These are phyloP conservation scores for Cryptotermes secundus DNA, from an alignment of 1,140 invertebrate species.

Conservation along the genomic window DNA sequence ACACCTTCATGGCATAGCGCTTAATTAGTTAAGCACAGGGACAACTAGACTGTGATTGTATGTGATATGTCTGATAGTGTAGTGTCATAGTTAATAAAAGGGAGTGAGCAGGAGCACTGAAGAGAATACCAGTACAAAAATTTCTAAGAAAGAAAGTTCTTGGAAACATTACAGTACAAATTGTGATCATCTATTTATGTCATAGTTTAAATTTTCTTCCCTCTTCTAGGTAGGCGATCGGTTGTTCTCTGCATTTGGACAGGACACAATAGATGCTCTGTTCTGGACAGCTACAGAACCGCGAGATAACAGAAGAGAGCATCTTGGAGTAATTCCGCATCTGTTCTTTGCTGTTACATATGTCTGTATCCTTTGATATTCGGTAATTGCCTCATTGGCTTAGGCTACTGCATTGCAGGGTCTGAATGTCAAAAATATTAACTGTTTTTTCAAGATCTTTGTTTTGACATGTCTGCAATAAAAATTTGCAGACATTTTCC, in stretches of 20 bases:
- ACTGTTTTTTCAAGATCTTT: no score
- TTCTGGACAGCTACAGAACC: constrained; percentile 98
- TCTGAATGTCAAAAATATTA: no score
- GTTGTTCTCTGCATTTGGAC: constrained; percentile 95
- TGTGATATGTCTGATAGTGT: no score
- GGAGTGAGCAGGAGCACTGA: neutral
- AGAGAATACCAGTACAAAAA: no score
- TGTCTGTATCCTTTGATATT: constrained; percentile 84
- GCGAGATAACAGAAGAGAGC: constrained; percentile 74
- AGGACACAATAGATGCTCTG: constrained; percentile 95
- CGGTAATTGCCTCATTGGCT: no score
- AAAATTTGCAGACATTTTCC: no score
- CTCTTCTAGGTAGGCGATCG: constrained; percentile 75
- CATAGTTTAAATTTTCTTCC: neutral
- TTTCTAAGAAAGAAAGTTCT: neutral
- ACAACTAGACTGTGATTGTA: no score
- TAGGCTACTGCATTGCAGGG: no score
- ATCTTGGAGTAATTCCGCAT: constrained; percentile 86
- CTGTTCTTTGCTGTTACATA: constrained; percentile 86
- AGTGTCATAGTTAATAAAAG: no score
- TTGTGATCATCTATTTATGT: neutral
- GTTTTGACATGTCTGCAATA: no score
- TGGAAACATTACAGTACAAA: neutral
- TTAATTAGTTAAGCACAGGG: no score
- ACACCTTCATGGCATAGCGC: no score